Percentiles rank a stretch among this genome's conserved stretches.
These are phyloP conservation scores for Bovichtus diacanthus DNA, from an alignment of 2,797 vertebrate species.

Conservation along the genomic window DNA sequence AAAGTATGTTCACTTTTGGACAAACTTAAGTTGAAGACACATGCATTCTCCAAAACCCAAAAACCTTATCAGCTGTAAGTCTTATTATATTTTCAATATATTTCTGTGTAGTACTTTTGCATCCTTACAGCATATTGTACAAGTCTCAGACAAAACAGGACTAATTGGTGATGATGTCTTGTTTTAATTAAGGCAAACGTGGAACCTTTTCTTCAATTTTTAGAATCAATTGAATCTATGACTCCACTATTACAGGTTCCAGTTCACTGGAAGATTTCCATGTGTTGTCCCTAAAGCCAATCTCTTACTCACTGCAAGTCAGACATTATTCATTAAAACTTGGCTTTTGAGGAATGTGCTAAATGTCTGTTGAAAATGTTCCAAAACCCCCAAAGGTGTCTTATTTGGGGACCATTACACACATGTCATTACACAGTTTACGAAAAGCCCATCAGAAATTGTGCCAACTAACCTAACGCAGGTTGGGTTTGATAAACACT, in stretches of 20 bases:
- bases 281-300: background rate
- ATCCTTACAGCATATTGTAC: background rate
- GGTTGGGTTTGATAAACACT: conserved; percentile 80
- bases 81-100: background rate
- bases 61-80: background rate
- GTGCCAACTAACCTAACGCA: conserved; percentile 72
- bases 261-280: background rate
- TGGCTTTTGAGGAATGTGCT: conserved; percentile 48
- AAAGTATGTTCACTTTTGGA: background rate
- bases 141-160: background rate
- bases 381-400: conserved; percentile 68
- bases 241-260: background rate
- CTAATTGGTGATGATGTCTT: background rate
- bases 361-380: conserved; percentile 56
- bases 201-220: background rate
- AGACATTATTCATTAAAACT: conserved; percentile 45
- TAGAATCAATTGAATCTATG: background rate
- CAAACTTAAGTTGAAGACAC: background rate
- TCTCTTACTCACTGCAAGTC: conserved; percentile 7
- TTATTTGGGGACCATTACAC: conserved; percentile 58
- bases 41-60: background rate
- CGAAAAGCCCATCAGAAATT: conserved; percentile 69
- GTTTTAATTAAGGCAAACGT: background rate
- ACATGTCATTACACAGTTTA: conserved; percentile 78
- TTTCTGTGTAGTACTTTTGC: background rate